Base-by-base conservation (phyloP, 2,888 invertebrate species). In the Pomacea canaliculata region DNA sequence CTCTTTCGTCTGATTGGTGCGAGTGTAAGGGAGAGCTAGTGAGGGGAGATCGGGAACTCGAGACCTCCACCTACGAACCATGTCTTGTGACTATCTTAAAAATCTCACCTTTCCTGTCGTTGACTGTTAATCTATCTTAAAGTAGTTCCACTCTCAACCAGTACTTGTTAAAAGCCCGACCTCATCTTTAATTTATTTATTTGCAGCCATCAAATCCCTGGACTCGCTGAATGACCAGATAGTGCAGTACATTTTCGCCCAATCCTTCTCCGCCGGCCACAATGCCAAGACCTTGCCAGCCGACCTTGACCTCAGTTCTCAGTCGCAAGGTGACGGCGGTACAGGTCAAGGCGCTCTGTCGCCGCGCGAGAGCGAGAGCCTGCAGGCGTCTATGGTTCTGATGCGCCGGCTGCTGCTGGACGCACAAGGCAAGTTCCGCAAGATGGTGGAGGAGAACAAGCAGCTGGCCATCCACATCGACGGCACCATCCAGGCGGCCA, bases 391-490 rank as follows among this genome's bases (percentile, higher is more conserved):
- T 93, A 94, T 95, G 95, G 94, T 94, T 92, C 94, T 96, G 92
- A 95, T 96, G 94, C 94, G 95, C 92, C 94, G 94, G 90, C 94
- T 96, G 91, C 93, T 96, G 90, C 94, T 95, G 92, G 95, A 96
- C 93, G 95, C 95, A 7, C 92, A 95, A 94, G 93, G 93, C 92
- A 95, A 95, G 93, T 94, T 95, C 91, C 94, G 95, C 92, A 95
- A 95, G 92, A 96, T 96, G 96, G 95, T 96, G 90, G 96, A 96
- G 92, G 96, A 96, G 93, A 95, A 96, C 92, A 90, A 91, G 84
- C 91, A 91, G 80, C 86, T 92, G 76, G 92, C 92, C 37, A 87
- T 91, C 60, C 92, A 92, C 84, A 92, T 93, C 72, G 88, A 89
- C 79, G 85, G 85, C 7, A 86, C 88, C 46, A 86, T 89, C 46